phyloP scores from a whole-genome alignment of 30 jellyfish, hydroid and myxozoan species.

The Hydractinia echinata region DNA sequence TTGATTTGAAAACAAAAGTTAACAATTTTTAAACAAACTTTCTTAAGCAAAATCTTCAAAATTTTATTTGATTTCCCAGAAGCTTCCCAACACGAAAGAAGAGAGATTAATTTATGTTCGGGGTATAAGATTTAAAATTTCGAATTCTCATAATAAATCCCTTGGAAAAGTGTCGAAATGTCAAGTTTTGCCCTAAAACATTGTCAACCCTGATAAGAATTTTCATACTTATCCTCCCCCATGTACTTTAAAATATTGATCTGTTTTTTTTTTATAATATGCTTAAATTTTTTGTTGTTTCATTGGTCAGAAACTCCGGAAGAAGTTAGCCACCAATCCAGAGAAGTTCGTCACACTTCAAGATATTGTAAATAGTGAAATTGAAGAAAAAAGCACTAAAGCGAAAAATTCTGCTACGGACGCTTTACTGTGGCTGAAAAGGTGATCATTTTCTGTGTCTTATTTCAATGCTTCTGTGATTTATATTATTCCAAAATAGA shows the following conservation, averaged over 20 bases:
- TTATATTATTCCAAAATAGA: background rate
- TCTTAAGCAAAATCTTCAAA: too few relatives aligned
- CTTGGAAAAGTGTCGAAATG: too few relatives aligned
- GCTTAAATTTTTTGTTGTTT: background rate
- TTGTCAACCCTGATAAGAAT: too few relatives aligned
- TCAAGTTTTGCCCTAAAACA: too few relatives aligned
- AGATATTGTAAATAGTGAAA: slow-evolving; percentile 81
- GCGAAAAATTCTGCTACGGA: slow-evolving; percentile 98
- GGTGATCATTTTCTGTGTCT: slow-evolving; percentile 25
- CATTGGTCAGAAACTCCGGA: slow-evolving; percentile 61
- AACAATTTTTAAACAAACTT: too few relatives aligned
- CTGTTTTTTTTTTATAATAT: background rate
- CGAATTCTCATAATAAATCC: too few relatives aligned
- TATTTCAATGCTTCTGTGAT: too few relatives aligned
- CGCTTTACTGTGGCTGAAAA: slow-evolving; percentile 93
- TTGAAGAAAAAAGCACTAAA: slow-evolving; percentile 72
- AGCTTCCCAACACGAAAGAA: too few relatives aligned
- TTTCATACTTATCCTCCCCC: background rate
- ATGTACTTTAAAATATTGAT: background rate
- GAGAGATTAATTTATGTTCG: too few relatives aligned
- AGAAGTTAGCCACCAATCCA: slow-evolving; percentile 62
- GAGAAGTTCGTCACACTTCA: slow-evolving; percentile 75
- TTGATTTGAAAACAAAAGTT: too few relatives aligned
- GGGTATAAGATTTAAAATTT: too few relatives aligned
- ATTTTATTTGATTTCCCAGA: too few relatives aligned